Evolutionary conservation across 2,888 invertebrate genomes (phyloP).

Genomic region (Nemapogon koenigi): DNA sequence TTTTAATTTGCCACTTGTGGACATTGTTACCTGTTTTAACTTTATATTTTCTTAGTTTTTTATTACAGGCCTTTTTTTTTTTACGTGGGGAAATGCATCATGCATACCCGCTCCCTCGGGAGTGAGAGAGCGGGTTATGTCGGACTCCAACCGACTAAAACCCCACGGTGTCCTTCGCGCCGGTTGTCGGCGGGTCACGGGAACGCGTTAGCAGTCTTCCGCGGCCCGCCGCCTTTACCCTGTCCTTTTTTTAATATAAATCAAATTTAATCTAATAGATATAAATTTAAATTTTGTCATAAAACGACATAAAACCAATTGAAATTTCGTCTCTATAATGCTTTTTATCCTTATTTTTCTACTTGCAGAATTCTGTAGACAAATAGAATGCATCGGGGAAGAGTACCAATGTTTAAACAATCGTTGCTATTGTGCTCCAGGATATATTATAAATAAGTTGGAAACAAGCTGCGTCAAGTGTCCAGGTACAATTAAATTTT

Average conservation of each 20-base stretch:
- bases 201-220: too few species aligned
- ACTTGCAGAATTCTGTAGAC: slow-evolving; percentile 30
- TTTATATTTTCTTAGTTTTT: too few species aligned
- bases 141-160: too few species aligned
- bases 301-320: not conserved
- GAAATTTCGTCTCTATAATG: not conserved
- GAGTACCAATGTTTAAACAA: slow-evolving; percentile 43
- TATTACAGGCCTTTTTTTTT: too few species aligned
- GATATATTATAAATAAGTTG: slow-evolving; percentile 36
- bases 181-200: too few species aligned
- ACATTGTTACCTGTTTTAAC: too few species aligned
- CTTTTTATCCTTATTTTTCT: not conserved
- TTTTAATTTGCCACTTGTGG: too few species aligned
- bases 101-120: too few species aligned
- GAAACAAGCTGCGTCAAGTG: slow-evolving; percentile 39
- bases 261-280: not conserved
- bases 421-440: slow-evolving; percentile 39
- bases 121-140: too few species aligned
- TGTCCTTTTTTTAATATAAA: not conserved
- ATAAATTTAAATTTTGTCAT: not conserved
- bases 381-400: slow-evolving; percentile 33
- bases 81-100: too few species aligned
- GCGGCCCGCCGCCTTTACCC: too few species aligned
- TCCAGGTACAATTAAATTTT: slow-evolving; percentile 36
- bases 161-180: too few species aligned